phyloP scores from a whole-genome alignment of 2,888 invertebrate genomes.

The Pristionchus fissidentatus region DNA sequence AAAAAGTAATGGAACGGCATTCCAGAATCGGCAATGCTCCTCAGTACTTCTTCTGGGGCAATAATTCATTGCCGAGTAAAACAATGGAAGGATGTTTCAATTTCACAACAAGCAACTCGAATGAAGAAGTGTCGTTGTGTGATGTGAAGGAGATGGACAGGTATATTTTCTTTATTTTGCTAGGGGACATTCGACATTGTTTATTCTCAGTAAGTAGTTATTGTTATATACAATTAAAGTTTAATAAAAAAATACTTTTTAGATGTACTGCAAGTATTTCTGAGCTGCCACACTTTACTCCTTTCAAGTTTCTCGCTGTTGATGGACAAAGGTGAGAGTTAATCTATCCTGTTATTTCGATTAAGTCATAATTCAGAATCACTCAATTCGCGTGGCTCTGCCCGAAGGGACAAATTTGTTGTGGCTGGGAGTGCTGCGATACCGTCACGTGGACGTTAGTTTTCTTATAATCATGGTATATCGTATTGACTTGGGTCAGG shows the following conservation, averaged over 20 bases:
- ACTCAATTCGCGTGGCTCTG: conserved; percentile 7
- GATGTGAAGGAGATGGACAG: neutral
- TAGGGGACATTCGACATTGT: too few species aligned
- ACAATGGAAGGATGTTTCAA: neutral
- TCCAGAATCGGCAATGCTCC: too few species aligned
- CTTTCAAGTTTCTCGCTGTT: neutral
- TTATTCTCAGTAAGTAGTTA: too few species aligned
- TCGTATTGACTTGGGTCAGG: too few species aligned
- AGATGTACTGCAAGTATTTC: neutral
- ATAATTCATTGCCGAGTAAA: too few species aligned
- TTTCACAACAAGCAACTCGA: neutral
- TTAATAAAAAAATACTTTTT: neutral
- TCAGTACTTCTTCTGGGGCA: too few species aligned
- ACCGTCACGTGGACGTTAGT: too few species aligned
- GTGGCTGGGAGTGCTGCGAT: conserved; percentile 4
- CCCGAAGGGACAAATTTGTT: neutral
- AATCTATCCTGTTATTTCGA: neutral
- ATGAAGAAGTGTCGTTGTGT: neutral
- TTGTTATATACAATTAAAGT: neutral
- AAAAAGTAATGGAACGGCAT: too few species aligned
- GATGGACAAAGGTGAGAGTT: neutral
- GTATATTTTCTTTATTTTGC: too few species aligned
- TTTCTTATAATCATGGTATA: too few species aligned
- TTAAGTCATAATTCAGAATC: neutral
- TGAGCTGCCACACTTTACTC: neutral